Conservation (phyloP, 2,113 vertebrate species). For the Oryzias melastigma region DNA sequence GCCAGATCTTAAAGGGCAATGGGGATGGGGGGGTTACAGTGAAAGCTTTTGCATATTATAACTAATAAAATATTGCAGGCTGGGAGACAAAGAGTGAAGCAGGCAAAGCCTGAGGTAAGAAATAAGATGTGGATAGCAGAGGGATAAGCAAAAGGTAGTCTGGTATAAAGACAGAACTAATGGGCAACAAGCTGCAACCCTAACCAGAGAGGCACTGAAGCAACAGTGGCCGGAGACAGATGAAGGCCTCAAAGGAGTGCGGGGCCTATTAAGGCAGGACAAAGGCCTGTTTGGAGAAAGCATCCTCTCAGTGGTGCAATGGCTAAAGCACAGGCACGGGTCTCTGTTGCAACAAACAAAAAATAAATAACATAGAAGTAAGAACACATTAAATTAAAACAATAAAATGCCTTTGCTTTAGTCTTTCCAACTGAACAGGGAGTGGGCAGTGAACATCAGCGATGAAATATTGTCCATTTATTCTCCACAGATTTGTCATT, state of each 20-base stretch:
- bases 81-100: conserved; percentile 37
- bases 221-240: conserved; percentile 79
- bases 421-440: conserved; percentile 51
- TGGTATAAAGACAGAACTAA: conserved; percentile 78
- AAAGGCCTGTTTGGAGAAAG: conserved; percentile 79
- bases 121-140: conserved; percentile 45
- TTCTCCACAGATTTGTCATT: conserved; percentile 64
- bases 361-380: conserved; percentile 78
- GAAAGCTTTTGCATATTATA: conserved; percentile 72
- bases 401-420: conserved; percentile 67
- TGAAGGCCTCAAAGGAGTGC: conserved; percentile 78
- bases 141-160: conserved; percentile 66
- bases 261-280: conserved; percentile 80
- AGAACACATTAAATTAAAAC: conserved; percentile 76
- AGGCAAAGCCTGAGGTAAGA: conserved; percentile 57
- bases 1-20: conserved; percentile 40
- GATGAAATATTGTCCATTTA: conserved; percentile 71
- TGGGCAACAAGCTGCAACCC: conserved; percentile 76
- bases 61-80: conserved; percentile 72
- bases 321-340: conserved; percentile 67
- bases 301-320: conserved; percentile 71
- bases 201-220: conserved; percentile 72
- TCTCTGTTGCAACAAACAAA: conserved; percentile 80
- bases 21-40: conserved; percentile 84
- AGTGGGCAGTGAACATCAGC: conserved; percentile 58